Evolutionary conservation across 2,888 invertebrate genomes (phyloP).

Genomic region (Physocephala rufipes): DNA sequence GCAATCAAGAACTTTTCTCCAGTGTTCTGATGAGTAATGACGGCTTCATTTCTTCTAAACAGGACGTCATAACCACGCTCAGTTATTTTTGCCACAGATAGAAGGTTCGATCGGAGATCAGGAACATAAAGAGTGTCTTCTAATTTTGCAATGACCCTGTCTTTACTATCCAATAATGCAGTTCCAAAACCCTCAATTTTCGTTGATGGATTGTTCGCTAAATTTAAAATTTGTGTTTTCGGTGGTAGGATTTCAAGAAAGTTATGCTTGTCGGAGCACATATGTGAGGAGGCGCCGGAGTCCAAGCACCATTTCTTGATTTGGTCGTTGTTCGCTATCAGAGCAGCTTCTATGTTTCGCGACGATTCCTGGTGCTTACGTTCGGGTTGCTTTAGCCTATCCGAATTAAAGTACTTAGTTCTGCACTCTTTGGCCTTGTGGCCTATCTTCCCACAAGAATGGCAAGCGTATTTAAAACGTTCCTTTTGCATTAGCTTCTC

Average conservation of each 20-base stretch:
- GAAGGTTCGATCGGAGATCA: neutral
- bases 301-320: neutral
- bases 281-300: neutral
- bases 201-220: too few species aligned
- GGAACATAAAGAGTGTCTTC: neutral
- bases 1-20: neutral
- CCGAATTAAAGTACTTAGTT: neutral
- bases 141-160: neutral
- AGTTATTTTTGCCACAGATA: neutral
- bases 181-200: neutral
- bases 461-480: neutral
- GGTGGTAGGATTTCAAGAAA: too few species aligned
- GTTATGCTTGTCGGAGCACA: too few species aligned
- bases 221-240: too few species aligned
- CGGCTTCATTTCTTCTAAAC: neutral
- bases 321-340: too few species aligned
- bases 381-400: neutral
- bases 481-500: neutral
- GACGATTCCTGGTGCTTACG: neutral
- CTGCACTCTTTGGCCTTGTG: neutral
- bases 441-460: neutral
- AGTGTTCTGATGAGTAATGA: neutral
- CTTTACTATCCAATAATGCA: too few species aligned
- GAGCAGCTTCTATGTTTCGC: too few species aligned
- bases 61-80: neutral